Evolutionary conservation across 2,888 invertebrate genomes (phyloP).

Genomic region (Heteromyza rotundicornis): DNA sequence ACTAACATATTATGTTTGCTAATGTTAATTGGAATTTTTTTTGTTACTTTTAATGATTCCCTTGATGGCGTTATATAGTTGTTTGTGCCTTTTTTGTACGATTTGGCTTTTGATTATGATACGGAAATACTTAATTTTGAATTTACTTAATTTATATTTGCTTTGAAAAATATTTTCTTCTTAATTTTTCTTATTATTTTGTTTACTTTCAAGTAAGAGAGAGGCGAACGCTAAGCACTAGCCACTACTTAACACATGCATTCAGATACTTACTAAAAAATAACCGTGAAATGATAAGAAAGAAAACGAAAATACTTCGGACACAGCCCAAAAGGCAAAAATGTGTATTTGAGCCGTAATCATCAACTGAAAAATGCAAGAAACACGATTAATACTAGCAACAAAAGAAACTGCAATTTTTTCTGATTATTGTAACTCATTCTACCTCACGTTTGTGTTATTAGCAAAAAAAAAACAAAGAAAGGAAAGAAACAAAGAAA

Average conservation of each 20-base stretch:
- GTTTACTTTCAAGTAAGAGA: neutral
- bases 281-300: no score
- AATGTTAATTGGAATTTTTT: no score
- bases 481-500: neutral
- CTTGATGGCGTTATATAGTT: no score
- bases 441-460: conserved; percentile 5
- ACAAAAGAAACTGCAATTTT: neutral
- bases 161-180: neutral
- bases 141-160: neutral
- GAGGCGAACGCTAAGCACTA: neutral
- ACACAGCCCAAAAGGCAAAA: neutral
- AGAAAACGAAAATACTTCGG: no score
- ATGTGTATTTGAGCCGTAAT: neutral
- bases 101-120: no score
- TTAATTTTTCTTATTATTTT: neutral
- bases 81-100: no score
- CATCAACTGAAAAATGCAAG: neutral
- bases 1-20: no score
- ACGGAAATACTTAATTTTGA: neutral
- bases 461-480: neutral
- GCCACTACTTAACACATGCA: neutral
- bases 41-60: no score
- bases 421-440: neutral
- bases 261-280: neutral
- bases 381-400: neutral